Conservation (phyloP, 2,113 vertebrate genomes). For the Asarcornis scutulata region DNA sequence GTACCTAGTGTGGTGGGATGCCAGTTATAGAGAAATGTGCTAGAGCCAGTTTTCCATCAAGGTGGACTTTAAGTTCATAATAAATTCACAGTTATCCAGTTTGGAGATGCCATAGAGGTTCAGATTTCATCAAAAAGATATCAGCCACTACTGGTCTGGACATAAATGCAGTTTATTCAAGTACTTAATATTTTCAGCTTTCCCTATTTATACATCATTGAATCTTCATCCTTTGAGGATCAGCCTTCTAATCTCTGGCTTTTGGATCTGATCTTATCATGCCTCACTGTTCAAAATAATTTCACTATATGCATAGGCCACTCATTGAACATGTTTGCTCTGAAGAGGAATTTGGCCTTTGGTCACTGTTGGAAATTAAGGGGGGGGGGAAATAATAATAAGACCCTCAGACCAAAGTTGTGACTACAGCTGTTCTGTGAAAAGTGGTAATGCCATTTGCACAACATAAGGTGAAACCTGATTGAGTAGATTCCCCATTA, state of each 20-base stretch:
- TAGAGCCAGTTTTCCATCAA: neutral
- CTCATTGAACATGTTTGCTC: neutral
- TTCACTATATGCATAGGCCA: neutral
- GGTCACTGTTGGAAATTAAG: neutral
- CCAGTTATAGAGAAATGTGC: neutral
- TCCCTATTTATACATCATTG: neutral
- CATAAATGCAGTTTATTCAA: neutral
- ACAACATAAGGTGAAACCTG: neutral
- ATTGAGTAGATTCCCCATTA: neutral
- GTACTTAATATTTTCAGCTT: neutral
- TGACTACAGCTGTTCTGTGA: neutral
- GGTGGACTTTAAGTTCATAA: neutral
- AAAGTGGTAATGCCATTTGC: neutral
- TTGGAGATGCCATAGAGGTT: rapidly evolving
- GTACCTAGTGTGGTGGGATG: neutral
- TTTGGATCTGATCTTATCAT: neutral
- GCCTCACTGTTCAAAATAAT: neutral
- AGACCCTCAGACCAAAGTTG: neutral
- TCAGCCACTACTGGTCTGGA: neutral
- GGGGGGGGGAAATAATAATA: too few relatives aligned
- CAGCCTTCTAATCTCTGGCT: neutral
- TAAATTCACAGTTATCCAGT: neutral
- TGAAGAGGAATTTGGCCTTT: neutral
- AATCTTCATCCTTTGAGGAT: neutral
- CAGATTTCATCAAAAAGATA: neutral